These are phyloP conservation scores for Pyrrhosoma nymphula DNA, from an alignment of 2,888 invertebrate genomes.

Conservation along the genomic window DNA sequence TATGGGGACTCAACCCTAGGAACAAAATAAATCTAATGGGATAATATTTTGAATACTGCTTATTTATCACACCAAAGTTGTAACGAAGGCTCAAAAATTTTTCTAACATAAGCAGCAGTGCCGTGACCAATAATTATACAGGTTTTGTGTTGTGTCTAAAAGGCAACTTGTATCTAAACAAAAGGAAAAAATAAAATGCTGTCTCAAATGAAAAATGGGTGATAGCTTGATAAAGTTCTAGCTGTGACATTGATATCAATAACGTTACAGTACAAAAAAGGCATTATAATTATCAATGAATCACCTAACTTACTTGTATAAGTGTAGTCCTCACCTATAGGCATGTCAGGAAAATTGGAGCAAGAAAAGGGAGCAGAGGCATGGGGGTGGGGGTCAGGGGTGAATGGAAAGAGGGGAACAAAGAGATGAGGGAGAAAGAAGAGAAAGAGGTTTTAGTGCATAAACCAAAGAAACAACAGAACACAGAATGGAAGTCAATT, in stretches of 20 bases:
- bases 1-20: slow-evolving; percentile 12
- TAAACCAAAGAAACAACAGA: slow-evolving; percentile 60
- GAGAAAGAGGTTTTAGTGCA: slow-evolving; percentile 67
- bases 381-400: neutral
- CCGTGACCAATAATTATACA: slow-evolving; percentile 51
- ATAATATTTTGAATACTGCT: slow-evolving; percentile 50
- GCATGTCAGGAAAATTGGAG: slow-evolving; percentile 75
- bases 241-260: slow-evolving; percentile 54
- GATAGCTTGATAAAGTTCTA: slow-evolving; percentile 57
- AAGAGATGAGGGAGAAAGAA: slow-evolving; percentile 70
- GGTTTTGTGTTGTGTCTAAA: slow-evolving; percentile 58
- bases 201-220: slow-evolving; percentile 38
- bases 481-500: slow-evolving; percentile 65
- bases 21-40: slow-evolving; percentile 19
- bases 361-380: slow-evolving; percentile 74
- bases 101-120: slow-evolving; percentile 65
- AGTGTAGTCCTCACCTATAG: slow-evolving; percentile 83
- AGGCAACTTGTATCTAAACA: slow-evolving; percentile 65
- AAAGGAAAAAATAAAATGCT: slow-evolving; percentile 37
- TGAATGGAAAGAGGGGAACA: slow-evolving; percentile 68
- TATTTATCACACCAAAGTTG: slow-evolving; percentile 51
- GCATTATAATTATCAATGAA: slow-evolving; percentile 62
- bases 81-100: slow-evolving; percentile 31
- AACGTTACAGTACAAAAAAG: slow-evolving; percentile 40
- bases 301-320: slow-evolving; percentile 82